Base-by-base conservation (phyloP, 2,888 invertebrate species). In the Spatulosminthurus flaviceps region DNA sequence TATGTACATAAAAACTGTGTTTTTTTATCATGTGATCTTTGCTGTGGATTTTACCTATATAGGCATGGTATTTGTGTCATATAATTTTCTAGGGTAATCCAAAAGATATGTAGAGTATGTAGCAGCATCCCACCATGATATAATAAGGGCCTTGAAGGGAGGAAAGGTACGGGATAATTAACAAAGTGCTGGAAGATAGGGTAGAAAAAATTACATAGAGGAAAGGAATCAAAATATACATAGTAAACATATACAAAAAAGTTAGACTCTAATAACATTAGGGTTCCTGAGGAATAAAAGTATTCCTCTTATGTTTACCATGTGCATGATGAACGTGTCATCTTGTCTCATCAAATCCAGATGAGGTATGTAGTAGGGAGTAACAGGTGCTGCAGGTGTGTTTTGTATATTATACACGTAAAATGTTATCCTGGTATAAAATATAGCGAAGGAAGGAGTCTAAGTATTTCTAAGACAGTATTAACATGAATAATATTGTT, bases 331-430 rank as follows among this genome's bases (percentile, higher is more conserved):
- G 51, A 51, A 51, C 51, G 51, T 51, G 51, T 51, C 51, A 51
- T 51, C 51, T 51, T 51, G 51, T 51, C 51, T 51, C 51, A 51
- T 51, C 51, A 51, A 51, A 51, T 51, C 51, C 51, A 51, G 22
- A 64, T 64, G 64, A 26, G 64, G 64, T 64, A 64, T 22, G 64
- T 22, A 26, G 64, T 64, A 64, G 64, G 64, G 64, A 26, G 64
- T n/a, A 64, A 64, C 64, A 64, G 64, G 64, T 64, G 64, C 64
- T 64, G n/a, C 64, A 64, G 24, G 64, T 64, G 24, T 64, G 16
- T 64, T 34, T n/a, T n/a, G n/a, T n/a, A 34, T 2, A 2, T 5
- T 64, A 22, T 64, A 16, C 24, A 26, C 24, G 64, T 64, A 26
- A 7, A 7, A 2, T 60, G 26, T 22, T 9, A 22, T 22, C 16